Evolutionary conservation across 2,113 vertebrate species (phyloP), one percentile per base, ranked within the genome.

Genomic region (Uria aalge): DNA sequence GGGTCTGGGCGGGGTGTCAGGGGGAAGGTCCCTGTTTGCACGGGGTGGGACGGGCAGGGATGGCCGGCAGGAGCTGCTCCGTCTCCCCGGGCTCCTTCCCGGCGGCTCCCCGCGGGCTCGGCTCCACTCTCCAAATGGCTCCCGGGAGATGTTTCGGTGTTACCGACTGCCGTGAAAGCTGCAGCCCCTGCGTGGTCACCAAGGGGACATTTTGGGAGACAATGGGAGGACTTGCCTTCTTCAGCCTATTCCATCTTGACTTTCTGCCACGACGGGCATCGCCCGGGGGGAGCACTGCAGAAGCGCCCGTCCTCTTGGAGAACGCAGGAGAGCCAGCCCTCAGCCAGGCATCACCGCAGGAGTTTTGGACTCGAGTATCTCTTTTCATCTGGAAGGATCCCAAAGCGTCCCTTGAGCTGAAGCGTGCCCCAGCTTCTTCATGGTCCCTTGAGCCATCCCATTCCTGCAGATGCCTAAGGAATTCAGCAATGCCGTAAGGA

Each of bases 261-360:
- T 85, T 66, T 50, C 23, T 56, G 43, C 85, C 48, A 3, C 1
- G 1, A 9, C 1, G 36, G 23, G 34, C 79, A 79, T 26, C 3
- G 1, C 50, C 38, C 41, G 17, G 9, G 13, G 13, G 7, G 0
- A 55, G 38, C 4, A 0, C 56, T 26, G 40, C 43, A 27, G 76
- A 63, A 72, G 22, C 26, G 3, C 38, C 38, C 1, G 0, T 45
- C 38, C 23, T 60, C 56, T 63, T 2, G 4, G 77, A 48, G 83
- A 5, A 1, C 2, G 0, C 41, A 45, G n/a, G 47, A 12, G 26
- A 12, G 26, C 16, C 85, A 69, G 45, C 69, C 34, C 3, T 45
- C 77, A 77, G 36, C 30, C 40, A 17, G 50, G 17, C 2, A 1
- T 59, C 90, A n/a, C 67, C 6, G 5, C 60, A 71, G 50, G 6